A percentile compares a stretch with the other conserved stretches of the same genome.
Conservation (phyloP, 1,140 invertebrate genomes). For the Drosophila chauvacae region DNA sequence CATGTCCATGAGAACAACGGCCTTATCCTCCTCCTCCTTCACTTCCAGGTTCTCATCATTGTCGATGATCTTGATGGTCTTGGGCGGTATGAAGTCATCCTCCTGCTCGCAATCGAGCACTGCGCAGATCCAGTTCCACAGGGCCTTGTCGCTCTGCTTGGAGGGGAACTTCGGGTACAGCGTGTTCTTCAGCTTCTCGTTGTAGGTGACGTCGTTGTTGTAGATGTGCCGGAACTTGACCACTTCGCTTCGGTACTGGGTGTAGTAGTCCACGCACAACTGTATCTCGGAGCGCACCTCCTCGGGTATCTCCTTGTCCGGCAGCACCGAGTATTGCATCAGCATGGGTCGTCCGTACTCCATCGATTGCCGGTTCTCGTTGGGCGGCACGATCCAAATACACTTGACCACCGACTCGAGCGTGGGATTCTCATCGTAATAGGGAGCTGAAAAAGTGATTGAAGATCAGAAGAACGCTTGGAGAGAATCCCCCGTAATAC, state of each 20-base stretch:
- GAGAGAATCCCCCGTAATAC: slow-evolving; percentile 30
- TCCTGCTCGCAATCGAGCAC: slow-evolving; percentile 79
- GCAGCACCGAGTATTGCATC: slow-evolving; percentile 92
- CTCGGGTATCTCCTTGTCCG: slow-evolving; percentile 92
- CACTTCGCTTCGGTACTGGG: slow-evolving; percentile 89
- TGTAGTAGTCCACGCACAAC: slow-evolving; percentile 94
- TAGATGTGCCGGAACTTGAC: slow-evolving; percentile 92
- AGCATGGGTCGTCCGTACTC: slow-evolving; percentile 96
- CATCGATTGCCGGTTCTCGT: slow-evolving; percentile 92
- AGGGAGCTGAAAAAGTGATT: slow-evolving; percentile 89
- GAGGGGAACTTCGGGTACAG: slow-evolving; percentile 88
- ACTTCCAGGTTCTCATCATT: slow-evolving; percentile 62
- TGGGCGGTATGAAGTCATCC: slow-evolving; percentile 81
- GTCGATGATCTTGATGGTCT: slow-evolving; percentile 79
- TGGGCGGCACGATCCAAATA: slow-evolving; percentile 97
- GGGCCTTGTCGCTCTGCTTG: slow-evolving; percentile 87
- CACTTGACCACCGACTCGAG: slow-evolving; percentile 93
- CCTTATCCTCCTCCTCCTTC: slow-evolving; percentile 50
- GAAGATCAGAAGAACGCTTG: not conserved
- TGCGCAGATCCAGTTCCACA: slow-evolving; percentile 86
- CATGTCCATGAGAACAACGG: slow-evolving; percentile 10
- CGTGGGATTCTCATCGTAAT: slow-evolving; percentile 91
- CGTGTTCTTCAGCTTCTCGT: slow-evolving; percentile 91
- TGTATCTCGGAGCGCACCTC: slow-evolving; percentile 95
- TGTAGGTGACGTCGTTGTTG: slow-evolving; percentile 89